Evolutionary conservation across 2,797 vertebrate genomes (phyloP), one percentile per base, ranked within the genome.

Genomic region (Periophthalmus magnuspinnatus): DNA sequence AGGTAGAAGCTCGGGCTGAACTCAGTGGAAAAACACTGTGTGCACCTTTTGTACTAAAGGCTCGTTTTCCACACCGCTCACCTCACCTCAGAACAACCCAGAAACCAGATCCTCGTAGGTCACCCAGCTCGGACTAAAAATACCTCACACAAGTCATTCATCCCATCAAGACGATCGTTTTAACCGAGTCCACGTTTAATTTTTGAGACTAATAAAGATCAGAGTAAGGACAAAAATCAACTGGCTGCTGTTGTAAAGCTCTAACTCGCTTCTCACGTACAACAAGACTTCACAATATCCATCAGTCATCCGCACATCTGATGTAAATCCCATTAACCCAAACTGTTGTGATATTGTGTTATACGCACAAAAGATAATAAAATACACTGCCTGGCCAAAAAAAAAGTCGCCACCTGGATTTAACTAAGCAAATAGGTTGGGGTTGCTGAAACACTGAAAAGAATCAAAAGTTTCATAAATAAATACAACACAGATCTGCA

Each of bases 71-170:
- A 87, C 79, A 84, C 81, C 54, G 80, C 79, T 85, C 78, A 73
- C 72, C 82, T 86, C 78, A 71, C 65, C 65, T 81, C 63, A 82
- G 81, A 86, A 86, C 84, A 85, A 85, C 79, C 81, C n/a, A n/a
- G 69, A 67, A 82, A 85, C 78, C 70, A 88, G 88, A 89, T 88
- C 89, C 78, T 83, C 69, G 17, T 52, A 65, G 89, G 88, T 88
- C 86, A 88, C 80, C 77, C 76, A 80, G 74, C 83, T 83, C 66
- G 54, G 48, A 68, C 81, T 88, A 90, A 86, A 86, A 86, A 88
- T 89, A 91, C 36, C 58, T 56, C 66, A 45, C 13, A 67, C 66
- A 65, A 64, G 72, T 62, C 80, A 81, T 80, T 79, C 75, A 75
- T 71, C 36, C 67, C 73, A 50, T 36, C 1, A 34, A 56, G 61